Conservation (phyloP, 2,888 invertebrate species). For the Pristionchus fissidentatus region DNA sequence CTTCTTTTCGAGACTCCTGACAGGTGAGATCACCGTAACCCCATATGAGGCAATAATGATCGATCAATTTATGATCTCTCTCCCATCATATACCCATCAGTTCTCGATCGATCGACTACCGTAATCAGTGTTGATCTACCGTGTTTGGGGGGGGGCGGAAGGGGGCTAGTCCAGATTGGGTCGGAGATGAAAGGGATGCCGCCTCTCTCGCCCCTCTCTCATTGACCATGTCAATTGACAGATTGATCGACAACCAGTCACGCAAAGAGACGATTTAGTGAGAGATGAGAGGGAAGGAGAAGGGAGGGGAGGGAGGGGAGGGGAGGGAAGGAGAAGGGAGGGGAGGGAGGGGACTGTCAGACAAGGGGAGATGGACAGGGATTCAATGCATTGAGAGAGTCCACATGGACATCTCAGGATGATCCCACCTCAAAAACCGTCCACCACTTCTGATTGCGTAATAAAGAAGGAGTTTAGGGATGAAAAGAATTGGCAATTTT, state of each 20-base stretch:
- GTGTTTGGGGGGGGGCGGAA: no score
- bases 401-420: no score
- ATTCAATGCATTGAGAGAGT: no score
- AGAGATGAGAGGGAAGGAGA: not conserved
- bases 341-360: not conserved
- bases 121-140: no score
- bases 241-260: slow-evolving; percentile 37
- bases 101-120: no score
- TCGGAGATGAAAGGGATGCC: slow-evolving; percentile 37
- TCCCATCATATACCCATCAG: no score
- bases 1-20: not conserved
- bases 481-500: no score
- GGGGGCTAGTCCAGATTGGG: slow-evolving; percentile 41
- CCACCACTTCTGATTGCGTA: no score
- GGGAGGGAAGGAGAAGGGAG: no score
- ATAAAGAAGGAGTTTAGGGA: no score
- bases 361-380: no score
- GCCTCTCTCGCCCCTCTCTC: slow-evolving; percentile 20
- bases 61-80: slow-evolving; percentile 38
- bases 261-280: slow-evolving; percentile 29
- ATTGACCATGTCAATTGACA: slow-evolving; percentile 40
- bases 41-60: not conserved
- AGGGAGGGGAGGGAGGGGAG: not conserved
- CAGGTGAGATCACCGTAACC: slow-evolving; percentile 18
- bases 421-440: no score